Conservation (phyloP, 2,113 vertebrate genomes). For the Leucosticte australis region DNA sequence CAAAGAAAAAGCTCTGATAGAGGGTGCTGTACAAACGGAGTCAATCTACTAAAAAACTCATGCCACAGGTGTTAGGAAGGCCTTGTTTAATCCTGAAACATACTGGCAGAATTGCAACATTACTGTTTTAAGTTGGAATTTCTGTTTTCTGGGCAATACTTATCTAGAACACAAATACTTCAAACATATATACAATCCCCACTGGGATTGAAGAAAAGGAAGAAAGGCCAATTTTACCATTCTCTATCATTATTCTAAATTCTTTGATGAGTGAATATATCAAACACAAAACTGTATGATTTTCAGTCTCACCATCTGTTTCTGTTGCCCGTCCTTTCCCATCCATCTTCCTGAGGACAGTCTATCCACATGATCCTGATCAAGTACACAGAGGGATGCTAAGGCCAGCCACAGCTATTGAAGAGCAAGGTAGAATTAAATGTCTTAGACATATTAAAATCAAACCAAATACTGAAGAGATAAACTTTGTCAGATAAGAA, state of each 20-base stretch:
- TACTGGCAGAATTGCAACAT: not conserved
- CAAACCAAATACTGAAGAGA: not conserved
- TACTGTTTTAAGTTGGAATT: not conserved
- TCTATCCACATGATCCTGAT: constrained; percentile 97
- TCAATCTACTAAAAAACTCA: not conserved
- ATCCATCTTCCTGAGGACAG: constrained; percentile 98
- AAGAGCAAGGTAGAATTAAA: not conserved
- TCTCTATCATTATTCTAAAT: not conserved
- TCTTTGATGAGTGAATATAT: not conserved
- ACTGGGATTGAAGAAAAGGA: not conserved
- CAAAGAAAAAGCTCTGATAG: not conserved
- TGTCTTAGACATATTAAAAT: not conserved
- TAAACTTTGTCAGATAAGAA: not conserved
- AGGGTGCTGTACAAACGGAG: not conserved
- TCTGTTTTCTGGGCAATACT: not conserved
- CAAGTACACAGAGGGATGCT: constrained; percentile 95
- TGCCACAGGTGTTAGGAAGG: not conserved
- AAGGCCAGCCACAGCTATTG: constrained; percentile 93
- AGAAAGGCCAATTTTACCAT: not conserved
- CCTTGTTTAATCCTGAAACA: not conserved
- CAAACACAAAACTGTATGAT: not conserved
- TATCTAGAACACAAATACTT: not conserved
- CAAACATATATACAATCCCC: not conserved
- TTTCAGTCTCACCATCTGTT: constrained; percentile 89
- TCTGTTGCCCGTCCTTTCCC: constrained; percentile 98